These are phyloP conservation scores for Malurus splendens DNA, from an alignment of 2,797 vertebrate genomes.

Conservation along the genomic window DNA sequence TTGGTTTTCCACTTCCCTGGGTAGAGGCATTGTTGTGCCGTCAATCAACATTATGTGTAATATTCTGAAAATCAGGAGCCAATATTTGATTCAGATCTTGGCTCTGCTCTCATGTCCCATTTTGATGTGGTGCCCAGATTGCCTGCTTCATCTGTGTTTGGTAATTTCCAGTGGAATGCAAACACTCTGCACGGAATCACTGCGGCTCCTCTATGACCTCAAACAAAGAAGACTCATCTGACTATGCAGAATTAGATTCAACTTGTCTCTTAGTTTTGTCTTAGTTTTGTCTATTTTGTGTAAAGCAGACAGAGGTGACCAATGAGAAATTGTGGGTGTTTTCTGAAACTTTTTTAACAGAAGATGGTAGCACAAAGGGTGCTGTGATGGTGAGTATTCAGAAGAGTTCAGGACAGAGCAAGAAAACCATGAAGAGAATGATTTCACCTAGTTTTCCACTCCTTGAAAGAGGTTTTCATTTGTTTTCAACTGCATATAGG, in stretches of 20 bases:
- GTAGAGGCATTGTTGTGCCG: constrained; percentile 14
- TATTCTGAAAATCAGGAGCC: background rate
- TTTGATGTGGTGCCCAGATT: constrained; percentile 40
- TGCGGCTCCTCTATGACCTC: background rate
- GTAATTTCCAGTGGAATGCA: constrained; percentile 14
- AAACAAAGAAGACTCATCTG: background rate
- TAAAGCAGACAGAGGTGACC: background rate
- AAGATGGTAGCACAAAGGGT: background rate
- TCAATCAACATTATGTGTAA: constrained; percentile 48
- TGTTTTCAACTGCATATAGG: background rate
- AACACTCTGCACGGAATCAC: background rate
- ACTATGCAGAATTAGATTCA: background rate
- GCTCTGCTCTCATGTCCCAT: constrained; percentile 2
- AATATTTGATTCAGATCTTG: constrained; percentile 41
- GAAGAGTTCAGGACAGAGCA: background rate
- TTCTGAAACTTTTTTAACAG: background rate
- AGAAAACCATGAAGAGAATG: background rate
- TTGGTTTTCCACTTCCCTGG: constrained; percentile 30
- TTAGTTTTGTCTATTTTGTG: background rate
- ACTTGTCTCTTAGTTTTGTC: background rate
- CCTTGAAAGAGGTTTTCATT: background rate
- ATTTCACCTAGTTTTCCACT: background rate
- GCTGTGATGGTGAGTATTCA: background rate
- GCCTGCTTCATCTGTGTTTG: constrained; percentile 14
- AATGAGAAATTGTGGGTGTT: background rate